Evolutionary conservation across 2,113 vertebrate genomes (phyloP), one percentile per base, ranked within the genome.

Genomic region (Cyrtonyx montezumae): DNA sequence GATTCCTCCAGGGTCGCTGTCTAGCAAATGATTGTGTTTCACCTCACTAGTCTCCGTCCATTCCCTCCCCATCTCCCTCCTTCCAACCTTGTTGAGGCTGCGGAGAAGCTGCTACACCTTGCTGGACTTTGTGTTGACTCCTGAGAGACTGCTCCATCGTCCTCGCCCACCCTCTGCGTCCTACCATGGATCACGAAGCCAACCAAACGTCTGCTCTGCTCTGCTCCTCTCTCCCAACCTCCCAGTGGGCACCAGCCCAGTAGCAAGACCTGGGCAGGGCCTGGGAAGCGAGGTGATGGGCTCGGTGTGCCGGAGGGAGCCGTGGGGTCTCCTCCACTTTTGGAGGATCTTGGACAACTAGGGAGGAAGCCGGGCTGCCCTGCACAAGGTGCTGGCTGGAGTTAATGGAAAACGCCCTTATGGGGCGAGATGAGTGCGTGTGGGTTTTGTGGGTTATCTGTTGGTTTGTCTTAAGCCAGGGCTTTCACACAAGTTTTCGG

Each of bases 61-160:
- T 93, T 69, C 89, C 80, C 42, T 91, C 32, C 75, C 84, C 79
- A 15, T 16, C 59, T 90, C 77, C 82, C 73, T 66, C 68, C 76
- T 94, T 91, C 94, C 40, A 7, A 49, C 71, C 79, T 67, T 25
- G 56, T 5, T 51, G 83, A 92, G 90, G 94, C 94, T 67, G 84
- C 7, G 66, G 90, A 88, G 91, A 86, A 88, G 92, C 95, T 95
- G 96, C 93, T 94, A 26, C 82, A 30, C 76, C 79, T 76, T 40
- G 23, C 9, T 40, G 88, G 96, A 90, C 76, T 82, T 43, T 13
- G 84, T 2, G 55, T 71, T 45, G 58, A 15, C 63, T 61, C 76
- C 85, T 5, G 34, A 81, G 93, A 83, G 53, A 67, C 79, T 15
- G 55, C 87, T 62, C 89, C 62, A 40, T 67, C 37, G 40, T 56